Base-by-base conservation (phyloP, 23 tunicate species). In the Phallusia fumigata region DNA sequence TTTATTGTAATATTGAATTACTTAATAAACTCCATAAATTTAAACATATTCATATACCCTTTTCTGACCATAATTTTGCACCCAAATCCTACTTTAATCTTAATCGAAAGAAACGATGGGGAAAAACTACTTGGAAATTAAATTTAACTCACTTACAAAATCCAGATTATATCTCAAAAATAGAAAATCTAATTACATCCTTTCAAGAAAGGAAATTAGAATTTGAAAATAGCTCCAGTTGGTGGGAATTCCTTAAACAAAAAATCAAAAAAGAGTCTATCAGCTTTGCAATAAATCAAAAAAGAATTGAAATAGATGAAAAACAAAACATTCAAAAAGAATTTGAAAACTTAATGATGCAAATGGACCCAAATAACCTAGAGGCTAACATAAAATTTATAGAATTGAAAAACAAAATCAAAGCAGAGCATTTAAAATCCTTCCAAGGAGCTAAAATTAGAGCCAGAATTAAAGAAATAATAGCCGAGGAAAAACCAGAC, bases 401-500 rank as follows among this genome's bases (percentile, higher is more conserved):
- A 18, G 32, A 72, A 33, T 12, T 33, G 16, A 19, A 76, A 33
- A 76, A 76, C 12, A 76, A 76, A 19, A 33, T 76, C 45, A 76
- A 76, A 22, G 19, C 8, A 30, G 18, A 76, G 19, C 40, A 76
- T 30, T 18, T 8, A 19, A 10, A 18, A 32, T 11, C 18, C 8
- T 30, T 18, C 32, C 12, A 19, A 33, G 79, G 45, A 11, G 74
- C 72, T 34, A n/a, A 19, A 15, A 53, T 52, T 3, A 51, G 84
- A 31, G 35, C 84, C 28, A 18, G 31, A 32, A 52, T 80, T 5
- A 53, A 24, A 53, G 74, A 53, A 15, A 19, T 53, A 15, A 64
- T 30, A 26, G 18, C 47, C 8, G 84, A 64, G 30, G 84, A 80
- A 53, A n/a, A 16, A 32, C 84, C 35, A 18, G 50, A 58, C 47